Conservation (phyloP, 2,113 vertebrate species). For the Erythrocercus mccallii region DNA sequence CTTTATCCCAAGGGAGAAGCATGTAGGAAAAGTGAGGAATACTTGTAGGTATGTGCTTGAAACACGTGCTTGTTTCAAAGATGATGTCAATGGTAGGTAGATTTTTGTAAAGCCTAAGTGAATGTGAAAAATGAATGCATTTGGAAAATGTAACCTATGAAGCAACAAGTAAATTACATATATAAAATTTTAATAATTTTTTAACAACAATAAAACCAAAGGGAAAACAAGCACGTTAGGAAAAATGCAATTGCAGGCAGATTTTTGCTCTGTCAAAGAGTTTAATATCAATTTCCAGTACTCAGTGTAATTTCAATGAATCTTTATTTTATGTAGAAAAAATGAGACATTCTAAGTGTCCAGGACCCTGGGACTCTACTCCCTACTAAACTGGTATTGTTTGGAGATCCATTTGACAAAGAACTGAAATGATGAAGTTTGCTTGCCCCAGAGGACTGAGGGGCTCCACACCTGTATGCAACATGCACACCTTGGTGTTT, state of each 20-base stretch:
- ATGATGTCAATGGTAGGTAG: neutral
- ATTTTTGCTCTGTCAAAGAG: neutral
- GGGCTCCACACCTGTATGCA: neutral
- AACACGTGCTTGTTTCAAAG: neutral
- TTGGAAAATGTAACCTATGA: neutral
- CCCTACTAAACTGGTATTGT: neutral
- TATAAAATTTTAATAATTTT: neutral
- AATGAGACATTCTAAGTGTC: neutral
- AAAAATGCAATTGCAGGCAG: neutral
- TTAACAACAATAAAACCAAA: neutral
- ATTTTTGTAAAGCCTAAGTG: neutral
- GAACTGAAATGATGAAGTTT: neutral
- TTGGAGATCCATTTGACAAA: neutral
- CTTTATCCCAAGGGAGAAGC: neutral
- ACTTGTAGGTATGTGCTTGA: neutral
- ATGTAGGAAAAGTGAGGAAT: neutral
- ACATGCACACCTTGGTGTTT: neutral
- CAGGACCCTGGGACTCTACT: neutral
- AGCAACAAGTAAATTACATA: neutral
- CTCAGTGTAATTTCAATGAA: neutral
- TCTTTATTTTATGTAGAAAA: neutral
- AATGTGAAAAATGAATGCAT: neutral
- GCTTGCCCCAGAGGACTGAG: neutral
- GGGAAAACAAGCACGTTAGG: rapidly evolving
- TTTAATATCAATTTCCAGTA: neutral